These are phyloP conservation scores for Selene dorsalis DNA, from an alignment of 2,797 vertebrate species.

Conservation along the genomic window DNA sequence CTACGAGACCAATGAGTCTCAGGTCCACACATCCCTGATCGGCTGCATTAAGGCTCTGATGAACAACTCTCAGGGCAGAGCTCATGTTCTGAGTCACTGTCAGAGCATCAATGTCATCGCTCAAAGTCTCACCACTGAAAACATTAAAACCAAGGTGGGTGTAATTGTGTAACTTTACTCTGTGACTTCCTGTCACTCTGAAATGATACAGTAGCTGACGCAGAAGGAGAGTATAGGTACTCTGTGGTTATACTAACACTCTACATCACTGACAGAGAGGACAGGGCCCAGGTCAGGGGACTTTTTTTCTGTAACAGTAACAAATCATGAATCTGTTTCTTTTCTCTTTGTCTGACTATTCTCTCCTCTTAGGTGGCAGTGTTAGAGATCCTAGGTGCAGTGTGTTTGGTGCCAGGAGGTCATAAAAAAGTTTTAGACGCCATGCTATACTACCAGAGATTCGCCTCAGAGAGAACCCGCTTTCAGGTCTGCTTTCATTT, in stretches of 20 bases:
- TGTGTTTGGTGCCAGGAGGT: constrained; percentile 96
- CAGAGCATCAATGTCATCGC: constrained; percentile 97
- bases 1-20: constrained; percentile 93
- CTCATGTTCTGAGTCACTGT: constrained; percentile 93
- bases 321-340: not conserved
- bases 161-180: not conserved
- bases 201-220: not conserved
- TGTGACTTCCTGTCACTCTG: not conserved
- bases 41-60: constrained; percentile 98
- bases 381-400: constrained; percentile 96
- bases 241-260: too few relatives aligned
- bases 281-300: too few relatives aligned
- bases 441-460: constrained; percentile 96
- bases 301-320: not conserved
- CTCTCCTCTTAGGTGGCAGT: constrained; percentile 81
- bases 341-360: not conserved
- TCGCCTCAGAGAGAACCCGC: constrained; percentile 92
- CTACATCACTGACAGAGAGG: too few relatives aligned
- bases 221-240: too few relatives aligned
- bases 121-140: constrained; percentile 95
- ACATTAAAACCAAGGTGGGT: constrained; percentile 93
- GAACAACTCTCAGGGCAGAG: constrained; percentile 97
- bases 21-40: constrained; percentile 96
- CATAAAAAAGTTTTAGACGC: constrained; percentile 96
- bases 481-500: constrained; percentile 88